Evolutionary conservation across 53 echinoderm and acorn worm species (phyloP), one percentile per base, ranked within the genome.

Genomic region (Henricia sp.): DNA sequence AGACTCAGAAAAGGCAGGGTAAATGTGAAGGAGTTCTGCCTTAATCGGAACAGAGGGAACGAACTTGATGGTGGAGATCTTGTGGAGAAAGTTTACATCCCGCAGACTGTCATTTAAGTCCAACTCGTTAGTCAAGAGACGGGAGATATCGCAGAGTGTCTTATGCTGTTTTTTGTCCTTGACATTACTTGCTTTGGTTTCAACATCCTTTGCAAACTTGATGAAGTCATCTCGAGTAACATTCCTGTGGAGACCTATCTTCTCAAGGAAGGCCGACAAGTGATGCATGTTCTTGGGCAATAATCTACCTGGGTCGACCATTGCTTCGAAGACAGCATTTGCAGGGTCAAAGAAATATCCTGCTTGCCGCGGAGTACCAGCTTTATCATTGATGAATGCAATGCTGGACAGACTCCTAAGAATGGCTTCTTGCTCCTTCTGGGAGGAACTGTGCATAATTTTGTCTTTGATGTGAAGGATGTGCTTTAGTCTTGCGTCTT

Each of bases 281-380:
- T 36, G 24, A 19, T 50, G 66, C 44, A 60, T n/a, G 36, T 70
- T 70, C 4, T 71, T 83, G 9, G 55, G 55, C 2, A 43, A 21
- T 5, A 70, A 68, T n/a, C 3, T 71, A 3, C 37, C 28, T 8
- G 35, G 37, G 1, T 78, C 71, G 14, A 41, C 46, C 90, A 90
- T 82, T 24, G 29, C 29, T 27, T 71, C 71, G 50, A 80, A 86
- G 34, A 90, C 52, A 29, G 23, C 29, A 51, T 80, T 74, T 3
- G 2, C 21, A 63, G 71, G 51, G 42, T 90, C 90, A 39, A 32
- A 90, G 72, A 73, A 90, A 12, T 44, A 70, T 19, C 33, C 16
- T 6, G 82, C 52, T 12, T n/a, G 27, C 48, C 41, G 73, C 20
- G 57, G 42, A n/a, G 48, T 62, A 20, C 66, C 54, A 10, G 30